Conservation (phyloP, 2,888 invertebrate species). For the Amphimallon solstitiale region DNA sequence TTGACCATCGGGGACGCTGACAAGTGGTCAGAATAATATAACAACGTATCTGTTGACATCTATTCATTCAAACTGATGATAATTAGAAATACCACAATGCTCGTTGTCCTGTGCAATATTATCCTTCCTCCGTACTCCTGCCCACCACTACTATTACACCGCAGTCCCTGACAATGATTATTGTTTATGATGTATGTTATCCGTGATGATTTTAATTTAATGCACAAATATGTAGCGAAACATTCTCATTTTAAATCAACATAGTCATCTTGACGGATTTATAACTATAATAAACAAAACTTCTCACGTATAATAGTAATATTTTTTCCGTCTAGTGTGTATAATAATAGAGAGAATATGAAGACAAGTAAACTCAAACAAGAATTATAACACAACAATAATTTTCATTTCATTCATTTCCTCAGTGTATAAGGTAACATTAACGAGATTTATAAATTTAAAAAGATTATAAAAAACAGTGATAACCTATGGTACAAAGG, state of each 20-base stretch:
- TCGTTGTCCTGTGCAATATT: slow-evolving; percentile 42
- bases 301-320: no score
- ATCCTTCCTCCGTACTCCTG: slow-evolving; percentile 35
- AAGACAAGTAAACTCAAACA: no score
- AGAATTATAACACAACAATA: no score
- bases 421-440: no score
- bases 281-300: no score
- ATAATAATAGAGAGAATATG: no score
- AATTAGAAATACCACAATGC: slow-evolving; percentile 49
- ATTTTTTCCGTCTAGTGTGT: no score
- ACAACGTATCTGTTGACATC: slow-evolving; percentile 44
- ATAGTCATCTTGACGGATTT: no score
- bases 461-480: no score
- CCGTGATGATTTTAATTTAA: slow-evolving; percentile 26
- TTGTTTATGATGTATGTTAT: slow-evolving; percentile 30
- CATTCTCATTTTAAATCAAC: slow-evolving; percentile 14
- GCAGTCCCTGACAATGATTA: slow-evolving; percentile 25
- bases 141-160: slow-evolving; percentile 10
- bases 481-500: no score
- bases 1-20: slow-evolving; percentile 40
- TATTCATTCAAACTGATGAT: slow-evolving; percentile 46
- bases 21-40: slow-evolving; percentile 43
- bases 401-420: no score
- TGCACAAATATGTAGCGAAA: slow-evolving; percentile 18
- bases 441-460: no score